These are phyloP conservation scores for Acleris emargana DNA, from an alignment of 2,888 invertebrate species.

Conservation along the genomic window DNA sequence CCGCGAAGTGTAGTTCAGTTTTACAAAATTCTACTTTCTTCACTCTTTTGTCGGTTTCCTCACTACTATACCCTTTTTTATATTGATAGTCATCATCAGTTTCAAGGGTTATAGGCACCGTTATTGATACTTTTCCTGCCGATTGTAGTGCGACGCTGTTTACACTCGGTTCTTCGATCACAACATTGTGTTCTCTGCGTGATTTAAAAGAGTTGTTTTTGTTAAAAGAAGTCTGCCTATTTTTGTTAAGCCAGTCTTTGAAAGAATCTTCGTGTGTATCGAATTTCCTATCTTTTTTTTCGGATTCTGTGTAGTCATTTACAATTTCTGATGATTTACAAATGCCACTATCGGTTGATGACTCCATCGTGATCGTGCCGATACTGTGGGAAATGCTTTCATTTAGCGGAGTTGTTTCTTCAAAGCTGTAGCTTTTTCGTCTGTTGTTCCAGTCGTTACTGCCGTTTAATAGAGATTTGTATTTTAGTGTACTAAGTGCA, in stretches of 20 bases:
- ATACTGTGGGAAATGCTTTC: slow-evolving; percentile 65
- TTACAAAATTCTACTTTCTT: slow-evolving; percentile 94
- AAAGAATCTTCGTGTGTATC: slow-evolving; percentile 64
- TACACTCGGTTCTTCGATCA: slow-evolving; percentile 57
- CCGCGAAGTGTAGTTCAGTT: slow-evolving; percentile 94
- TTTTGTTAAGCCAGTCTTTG: slow-evolving; percentile 74
- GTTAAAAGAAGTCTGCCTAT: slow-evolving; percentile 59
- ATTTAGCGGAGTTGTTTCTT: slow-evolving; percentile 68
- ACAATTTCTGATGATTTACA: slow-evolving; percentile 89
- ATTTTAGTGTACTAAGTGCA: slow-evolving; percentile 70
- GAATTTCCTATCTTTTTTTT: slow-evolving; percentile 51
- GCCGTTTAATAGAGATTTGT: slow-evolving; percentile 70
- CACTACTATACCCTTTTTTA: slow-evolving; percentile 54
- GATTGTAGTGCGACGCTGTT: slow-evolving; percentile 69
- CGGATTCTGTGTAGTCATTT: slow-evolving; percentile 61
- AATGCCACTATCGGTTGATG: slow-evolving; percentile 91
- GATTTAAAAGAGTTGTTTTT: slow-evolving; percentile 57
- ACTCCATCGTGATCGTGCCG: slow-evolving; percentile 85
- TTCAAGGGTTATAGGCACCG: slow-evolving; percentile 66
- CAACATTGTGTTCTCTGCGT: slow-evolving; percentile 54
- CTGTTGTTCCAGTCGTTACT: slow-evolving; percentile 87
- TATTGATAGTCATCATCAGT: slow-evolving; percentile 53
- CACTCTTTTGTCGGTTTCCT: slow-evolving; percentile 75
- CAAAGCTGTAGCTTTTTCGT: slow-evolving; percentile 90
- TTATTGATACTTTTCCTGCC: slow-evolving; percentile 71